phyloP scores from a whole-genome alignment of 2,888 invertebrate genomes.

The Criorhina ranunculi region DNA sequence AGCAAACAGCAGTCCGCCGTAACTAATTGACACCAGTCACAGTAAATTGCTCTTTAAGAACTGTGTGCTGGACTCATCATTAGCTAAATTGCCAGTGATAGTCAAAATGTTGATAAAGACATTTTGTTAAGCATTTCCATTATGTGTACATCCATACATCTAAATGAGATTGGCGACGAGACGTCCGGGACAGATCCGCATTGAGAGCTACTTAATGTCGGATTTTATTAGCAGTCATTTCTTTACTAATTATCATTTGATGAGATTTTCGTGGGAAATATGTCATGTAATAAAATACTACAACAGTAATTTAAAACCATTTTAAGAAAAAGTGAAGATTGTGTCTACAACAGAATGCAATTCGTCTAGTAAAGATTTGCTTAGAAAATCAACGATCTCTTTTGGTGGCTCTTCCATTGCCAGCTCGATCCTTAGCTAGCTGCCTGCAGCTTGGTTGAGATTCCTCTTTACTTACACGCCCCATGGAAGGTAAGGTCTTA shows the following conservation, averaged over 20 bases:
- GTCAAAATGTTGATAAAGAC: slow-evolving; percentile 41
- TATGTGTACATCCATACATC: background rate
- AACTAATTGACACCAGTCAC: slow-evolving; percentile 34
- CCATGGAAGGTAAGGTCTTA: too few relatives aligned
- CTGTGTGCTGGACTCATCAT: slow-evolving; percentile 9
- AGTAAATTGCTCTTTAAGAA: slow-evolving; percentile 17
- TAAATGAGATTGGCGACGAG: slow-evolving; percentile 28
- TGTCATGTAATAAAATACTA: background rate
- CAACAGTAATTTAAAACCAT: background rate
- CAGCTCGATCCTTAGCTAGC: too few relatives aligned
- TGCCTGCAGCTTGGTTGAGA: too few relatives aligned
- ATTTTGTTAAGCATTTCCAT: slow-evolving; percentile 29
- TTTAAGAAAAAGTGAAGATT: background rate
- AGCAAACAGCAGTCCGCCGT: slow-evolving; percentile 21
- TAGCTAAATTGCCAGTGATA: slow-evolving; percentile 13
- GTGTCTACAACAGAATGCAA: too few relatives aligned
- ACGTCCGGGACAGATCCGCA: background rate
- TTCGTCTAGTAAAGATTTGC: too few relatives aligned
- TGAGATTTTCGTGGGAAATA: slow-evolving; percentile 6
- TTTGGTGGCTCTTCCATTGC: too few relatives aligned
- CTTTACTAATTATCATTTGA: slow-evolving; percentile 42
- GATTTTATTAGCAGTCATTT: slow-evolving; percentile 28
- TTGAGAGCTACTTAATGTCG: slow-evolving; percentile 19
- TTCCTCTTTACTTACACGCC: too few relatives aligned
- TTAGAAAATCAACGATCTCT: too few relatives aligned